These are phyloP conservation scores for Calliphora vicina DNA, from an alignment of 1,140 invertebrate genomes.

Conservation along the genomic window DNA sequence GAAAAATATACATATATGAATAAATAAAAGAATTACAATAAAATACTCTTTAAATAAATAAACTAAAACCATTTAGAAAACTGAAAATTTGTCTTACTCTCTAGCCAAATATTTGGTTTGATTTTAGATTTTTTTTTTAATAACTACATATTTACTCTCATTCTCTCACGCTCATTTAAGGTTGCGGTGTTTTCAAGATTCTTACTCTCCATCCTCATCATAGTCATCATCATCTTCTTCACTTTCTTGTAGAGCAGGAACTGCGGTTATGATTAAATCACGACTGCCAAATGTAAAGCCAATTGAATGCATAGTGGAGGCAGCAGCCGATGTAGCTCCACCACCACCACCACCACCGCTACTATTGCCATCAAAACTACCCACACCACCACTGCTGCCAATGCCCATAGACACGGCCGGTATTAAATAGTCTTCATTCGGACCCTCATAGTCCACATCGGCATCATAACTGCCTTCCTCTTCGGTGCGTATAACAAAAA, in stretches of 20 bases:
- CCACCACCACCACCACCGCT: constrained; percentile 43
- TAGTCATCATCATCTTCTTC: constrained; percentile 60
- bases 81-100: not conserved
- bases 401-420: constrained; percentile 3
- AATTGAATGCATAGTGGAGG: constrained; percentile 41
- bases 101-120: not conserved
- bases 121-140: not conserved
- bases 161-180: too few relatives aligned
- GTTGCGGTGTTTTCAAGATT: not conserved
- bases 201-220: constrained; percentile 49
- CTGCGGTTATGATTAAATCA: constrained; percentile 58
- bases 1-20: too few relatives aligned
- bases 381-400: constrained; percentile 37
- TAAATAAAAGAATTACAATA: not conserved
- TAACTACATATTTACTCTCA: not conserved
- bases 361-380: not conserved
- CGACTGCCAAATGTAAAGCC: constrained; percentile 56
- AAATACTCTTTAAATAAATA: not conserved
- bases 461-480: constrained; percentile 53
- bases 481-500: constrained; percentile 59
- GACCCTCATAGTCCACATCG: constrained; percentile 34
- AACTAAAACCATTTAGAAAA: not conserved
- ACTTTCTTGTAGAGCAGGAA: constrained; percentile 55
- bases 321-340: constrained; percentile 48
- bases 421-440: constrained; percentile 16